A percentile compares a stretch with the other conserved stretches of the same genome.
Conservation (phyloP, 2,888 invertebrate species). For the Camptogramma bilineatum region DNA sequence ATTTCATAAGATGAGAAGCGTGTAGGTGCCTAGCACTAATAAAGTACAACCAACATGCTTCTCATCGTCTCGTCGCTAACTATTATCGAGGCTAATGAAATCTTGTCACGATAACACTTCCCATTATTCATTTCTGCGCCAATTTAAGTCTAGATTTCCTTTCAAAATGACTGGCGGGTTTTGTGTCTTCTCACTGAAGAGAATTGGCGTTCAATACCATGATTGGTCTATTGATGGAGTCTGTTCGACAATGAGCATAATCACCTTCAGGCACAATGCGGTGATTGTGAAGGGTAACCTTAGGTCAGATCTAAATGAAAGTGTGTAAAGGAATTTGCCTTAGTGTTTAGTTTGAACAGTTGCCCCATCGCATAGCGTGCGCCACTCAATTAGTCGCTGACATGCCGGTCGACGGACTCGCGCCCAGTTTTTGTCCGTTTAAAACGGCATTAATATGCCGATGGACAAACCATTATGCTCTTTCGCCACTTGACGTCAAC, state of each 20-base stretch:
- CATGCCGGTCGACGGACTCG: slow-evolving; percentile 69
- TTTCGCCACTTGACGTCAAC: slow-evolving; percentile 60
- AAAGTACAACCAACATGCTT: neutral
- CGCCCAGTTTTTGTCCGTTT: slow-evolving; percentile 75
- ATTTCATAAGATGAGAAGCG: neutral
- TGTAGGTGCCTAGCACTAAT: too few species aligned
- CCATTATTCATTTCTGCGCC: slow-evolving; percentile 48
- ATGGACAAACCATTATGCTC: slow-evolving; percentile 69
- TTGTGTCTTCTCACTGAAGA: slow-evolving; percentile 36
- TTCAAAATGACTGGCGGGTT: slow-evolving; percentile 39
- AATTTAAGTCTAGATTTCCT: slow-evolving; percentile 45
- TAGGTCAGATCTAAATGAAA: slow-evolving; percentile 42
- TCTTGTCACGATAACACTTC: slow-evolving; percentile 58
- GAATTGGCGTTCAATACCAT: slow-evolving; percentile 42
- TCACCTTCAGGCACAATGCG: slow-evolving; percentile 37
- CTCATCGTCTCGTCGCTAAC: slow-evolving; percentile 42
- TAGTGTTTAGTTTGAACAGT: slow-evolving; percentile 66
- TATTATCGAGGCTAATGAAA: slow-evolving; percentile 59
- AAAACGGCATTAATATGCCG: slow-evolving; percentile 70
- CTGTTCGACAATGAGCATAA: slow-evolving; percentile 39
- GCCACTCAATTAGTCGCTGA: slow-evolving; percentile 77
- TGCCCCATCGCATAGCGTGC: slow-evolving; percentile 76
- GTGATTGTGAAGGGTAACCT: slow-evolving; percentile 38
- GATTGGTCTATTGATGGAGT: slow-evolving; percentile 44
- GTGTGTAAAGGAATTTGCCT: slow-evolving; percentile 63